Percentiles rank a stretch among this genome's conserved stretches.
Evolutionary conservation across 2,797 vertebrate genomes (phyloP).

Genomic region (Aulostomus chinensis): DNA sequence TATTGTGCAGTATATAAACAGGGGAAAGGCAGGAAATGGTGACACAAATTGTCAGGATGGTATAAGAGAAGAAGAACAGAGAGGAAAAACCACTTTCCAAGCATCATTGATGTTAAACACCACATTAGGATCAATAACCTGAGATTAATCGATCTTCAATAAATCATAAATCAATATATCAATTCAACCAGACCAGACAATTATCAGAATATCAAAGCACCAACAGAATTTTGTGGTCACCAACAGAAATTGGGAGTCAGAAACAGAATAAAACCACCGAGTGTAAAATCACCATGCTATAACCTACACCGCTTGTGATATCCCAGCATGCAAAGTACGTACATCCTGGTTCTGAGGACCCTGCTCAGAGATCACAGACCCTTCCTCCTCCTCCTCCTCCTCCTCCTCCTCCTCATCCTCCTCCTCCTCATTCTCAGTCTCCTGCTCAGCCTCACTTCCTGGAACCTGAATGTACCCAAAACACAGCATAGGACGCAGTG

Average conservation of each 20-base stretch:
- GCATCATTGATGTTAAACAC: neutral
- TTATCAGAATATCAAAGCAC: constrained; percentile 15
- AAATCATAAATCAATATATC: too few relatives aligned
- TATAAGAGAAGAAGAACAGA: constrained; percentile 7
- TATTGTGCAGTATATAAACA: constrained; percentile 20
- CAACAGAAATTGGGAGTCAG: constrained; percentile 19
- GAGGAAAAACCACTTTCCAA: constrained; percentile 1
- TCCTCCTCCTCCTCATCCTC: constrained; percentile 56
- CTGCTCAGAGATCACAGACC: constrained; percentile 79
- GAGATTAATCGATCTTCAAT: neutral
- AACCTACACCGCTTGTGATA: constrained; percentile 42
- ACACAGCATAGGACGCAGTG: constrained; percentile 73
- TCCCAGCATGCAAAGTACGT: constrained; percentile 80
- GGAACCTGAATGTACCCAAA: constrained; percentile 81
- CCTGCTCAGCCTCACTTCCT: constrained; percentile 77
- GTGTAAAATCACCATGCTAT: constrained; percentile 49
- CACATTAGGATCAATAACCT: neutral
- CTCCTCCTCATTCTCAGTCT: constrained; percentile 65
- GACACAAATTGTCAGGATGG: constrained; percentile 17
- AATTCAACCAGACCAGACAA: constrained; percentile 10
- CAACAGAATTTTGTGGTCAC: constrained; percentile 2
- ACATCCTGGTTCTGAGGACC: constrained; percentile 80
- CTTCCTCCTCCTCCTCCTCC: constrained; percentile 72
- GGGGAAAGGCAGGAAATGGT: constrained; percentile 29
- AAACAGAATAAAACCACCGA: constrained; percentile 46